phyloP scores from a whole-genome alignment of 2,113 vertebrate genomes.

The Lutjanus erythropterus region DNA sequence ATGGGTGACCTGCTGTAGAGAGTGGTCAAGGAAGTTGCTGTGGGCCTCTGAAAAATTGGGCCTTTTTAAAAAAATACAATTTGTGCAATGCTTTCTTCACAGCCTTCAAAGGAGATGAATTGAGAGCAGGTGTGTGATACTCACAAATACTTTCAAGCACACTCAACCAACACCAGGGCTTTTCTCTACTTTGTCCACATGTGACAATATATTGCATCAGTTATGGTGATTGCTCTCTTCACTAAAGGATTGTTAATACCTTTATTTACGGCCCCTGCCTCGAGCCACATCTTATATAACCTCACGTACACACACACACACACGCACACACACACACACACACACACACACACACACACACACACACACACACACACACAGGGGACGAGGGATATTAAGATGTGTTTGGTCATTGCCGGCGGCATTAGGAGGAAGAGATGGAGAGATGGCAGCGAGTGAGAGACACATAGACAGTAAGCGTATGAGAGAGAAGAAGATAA shows the following conservation, averaged over 20 bases:
- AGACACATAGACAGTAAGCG: background rate
- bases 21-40: no score
- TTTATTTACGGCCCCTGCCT: conserved; percentile 50
- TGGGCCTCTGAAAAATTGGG: no score
- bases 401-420: background rate
- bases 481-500: conserved; percentile 1
- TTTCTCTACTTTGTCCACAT: conserved; percentile 9
- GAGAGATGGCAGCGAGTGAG: conserved; percentile 3
- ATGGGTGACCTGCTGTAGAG: no score
- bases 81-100: background rate
- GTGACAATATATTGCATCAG: conserved; percentile 41
- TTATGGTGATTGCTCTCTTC: conserved; percentile 11
- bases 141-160: background rate
- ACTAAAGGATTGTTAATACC: conserved; percentile 25
- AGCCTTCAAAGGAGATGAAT: background rate
- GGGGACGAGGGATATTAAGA: conserved; percentile 25
- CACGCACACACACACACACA: conserved; percentile 2
- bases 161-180: background rate
- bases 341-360: conserved; percentile 6
- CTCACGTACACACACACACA: conserved; percentile 14
- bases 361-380: background rate
- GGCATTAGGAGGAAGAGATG: background rate
- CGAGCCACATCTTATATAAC: conserved; percentile 40
- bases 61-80: no score
- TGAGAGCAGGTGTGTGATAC: background rate